Percentiles rank a stretch among this genome's conserved stretches.
These are phyloP conservation scores for Lasiurus borealis DNA, from an alignment of 2,113 vertebrate species.

Conservation along the genomic window DNA sequence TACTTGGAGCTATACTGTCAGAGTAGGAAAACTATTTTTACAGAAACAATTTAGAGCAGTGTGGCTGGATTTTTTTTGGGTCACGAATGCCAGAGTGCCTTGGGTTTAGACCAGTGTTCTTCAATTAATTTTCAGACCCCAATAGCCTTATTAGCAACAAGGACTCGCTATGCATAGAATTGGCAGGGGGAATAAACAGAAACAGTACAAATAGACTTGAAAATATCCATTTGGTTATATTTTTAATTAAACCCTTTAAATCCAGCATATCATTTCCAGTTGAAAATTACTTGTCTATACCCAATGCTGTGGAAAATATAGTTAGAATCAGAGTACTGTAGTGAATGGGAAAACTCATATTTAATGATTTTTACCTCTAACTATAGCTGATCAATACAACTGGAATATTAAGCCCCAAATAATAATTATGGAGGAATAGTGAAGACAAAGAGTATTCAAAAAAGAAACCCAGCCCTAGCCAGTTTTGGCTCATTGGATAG, in stretches of 20 bases:
- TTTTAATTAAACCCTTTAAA: background rate
- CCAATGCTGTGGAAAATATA: background rate
- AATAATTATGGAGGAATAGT: background rate
- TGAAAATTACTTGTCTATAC: background rate
- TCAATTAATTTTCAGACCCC: background rate
- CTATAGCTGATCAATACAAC: background rate
- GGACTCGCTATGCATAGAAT: background rate
- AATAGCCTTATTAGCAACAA: constrained; percentile 32
- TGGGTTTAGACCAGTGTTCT: background rate
- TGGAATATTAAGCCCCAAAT: background rate
- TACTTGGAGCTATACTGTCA: background rate
- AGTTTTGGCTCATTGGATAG: too few species aligned
- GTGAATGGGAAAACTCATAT: background rate
- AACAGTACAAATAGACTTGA: background rate
- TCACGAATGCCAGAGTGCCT: background rate
- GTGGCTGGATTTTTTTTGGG: background rate
- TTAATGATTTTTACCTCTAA: background rate
- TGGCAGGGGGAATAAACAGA: background rate
- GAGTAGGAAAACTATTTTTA: background rate
- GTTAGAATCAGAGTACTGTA: background rate
- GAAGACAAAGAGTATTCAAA: constrained; percentile 31
- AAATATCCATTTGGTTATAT: background rate
- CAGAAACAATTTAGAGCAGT: background rate
- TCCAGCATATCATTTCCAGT: background rate
- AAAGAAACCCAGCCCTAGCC: background rate